A percentile compares a stretch with the other conserved stretches of the same genome.
These are phyloP conservation scores for Scyliorhinus canicula DNA, from an alignment of 2,797 vertebrate genomes.

Conservation along the genomic window DNA sequence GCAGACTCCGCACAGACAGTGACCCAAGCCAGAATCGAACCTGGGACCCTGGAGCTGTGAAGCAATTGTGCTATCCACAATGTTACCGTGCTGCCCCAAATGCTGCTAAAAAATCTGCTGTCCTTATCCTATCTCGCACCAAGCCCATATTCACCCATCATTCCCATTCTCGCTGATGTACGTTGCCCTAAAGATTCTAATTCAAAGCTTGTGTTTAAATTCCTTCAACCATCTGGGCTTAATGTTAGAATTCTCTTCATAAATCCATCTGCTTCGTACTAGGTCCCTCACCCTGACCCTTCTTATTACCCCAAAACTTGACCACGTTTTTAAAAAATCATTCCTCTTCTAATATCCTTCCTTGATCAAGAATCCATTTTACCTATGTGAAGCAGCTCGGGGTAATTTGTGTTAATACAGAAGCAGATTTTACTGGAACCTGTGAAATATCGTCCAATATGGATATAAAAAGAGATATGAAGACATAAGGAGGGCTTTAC, in stretches of 20 bases:
- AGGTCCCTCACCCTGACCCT: neutral
- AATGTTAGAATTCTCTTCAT: neutral
- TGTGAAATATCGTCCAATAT: neutral
- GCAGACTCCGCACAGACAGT: no score
- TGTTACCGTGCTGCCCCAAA: no score
- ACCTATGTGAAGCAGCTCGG: neutral
- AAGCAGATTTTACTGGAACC: neutral
- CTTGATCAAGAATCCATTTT: neutral
- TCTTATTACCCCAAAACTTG: neutral
- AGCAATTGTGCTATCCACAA: no score
- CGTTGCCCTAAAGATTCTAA: neutral
- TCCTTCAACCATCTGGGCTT: neutral
- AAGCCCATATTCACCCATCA: neutral
- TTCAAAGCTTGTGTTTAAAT: neutral
- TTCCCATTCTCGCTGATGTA: neutral
- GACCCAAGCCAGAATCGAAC: no score
- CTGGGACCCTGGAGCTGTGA: no score
- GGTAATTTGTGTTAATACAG: neutral
- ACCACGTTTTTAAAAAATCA: neutral
- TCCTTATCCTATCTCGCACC: neutral
- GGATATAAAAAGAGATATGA: neutral
- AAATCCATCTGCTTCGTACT: neutral
- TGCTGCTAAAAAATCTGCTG: neutral
- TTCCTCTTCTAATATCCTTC: neutral
- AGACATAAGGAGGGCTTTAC: neutral